Conservation (phyloP, 2,888 invertebrate species). For the Subacronicta megacephala region DNA sequence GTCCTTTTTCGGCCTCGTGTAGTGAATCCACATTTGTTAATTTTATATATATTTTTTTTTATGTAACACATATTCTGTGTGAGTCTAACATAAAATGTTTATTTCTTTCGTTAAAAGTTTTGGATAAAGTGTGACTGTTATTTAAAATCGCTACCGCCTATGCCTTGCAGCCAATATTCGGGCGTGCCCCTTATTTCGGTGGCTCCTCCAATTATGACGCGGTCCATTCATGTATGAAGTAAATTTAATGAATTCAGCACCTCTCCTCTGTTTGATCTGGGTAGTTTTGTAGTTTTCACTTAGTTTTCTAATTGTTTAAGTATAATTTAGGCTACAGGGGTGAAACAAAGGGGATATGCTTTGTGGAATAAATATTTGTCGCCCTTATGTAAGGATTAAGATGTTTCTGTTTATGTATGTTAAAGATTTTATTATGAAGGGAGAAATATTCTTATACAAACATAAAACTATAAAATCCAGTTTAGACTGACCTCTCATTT, state of each 20-base stretch:
- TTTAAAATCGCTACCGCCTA: constrained; percentile 20
- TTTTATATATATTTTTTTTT: no score
- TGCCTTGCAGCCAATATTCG: constrained; percentile 39
- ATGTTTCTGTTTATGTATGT: no score
- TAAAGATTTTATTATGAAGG: no score
- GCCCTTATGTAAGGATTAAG: background rate
- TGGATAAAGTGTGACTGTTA: no score
- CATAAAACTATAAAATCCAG: no score
- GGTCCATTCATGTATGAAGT: constrained; percentile 60
- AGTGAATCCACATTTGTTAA: no score
- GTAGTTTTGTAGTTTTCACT: constrained; percentile 31
- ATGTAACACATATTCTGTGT: no score
- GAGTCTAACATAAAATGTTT: no score
- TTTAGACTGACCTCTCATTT: no score
- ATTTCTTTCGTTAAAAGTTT: no score
- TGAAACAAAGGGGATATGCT: constrained; percentile 14
- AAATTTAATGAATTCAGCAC: constrained; percentile 70
- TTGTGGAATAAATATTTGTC: constrained; percentile 21
- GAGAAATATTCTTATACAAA: no score
- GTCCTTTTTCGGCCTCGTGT: no score
- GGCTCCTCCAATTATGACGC: constrained; percentile 70
- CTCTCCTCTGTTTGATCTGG: constrained; percentile 63
- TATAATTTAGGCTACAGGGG: constrained; percentile 29
- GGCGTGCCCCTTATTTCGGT: constrained; percentile 61
- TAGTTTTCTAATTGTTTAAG: constrained; percentile 28